Base-by-base conservation (phyloP, 2,113 vertebrate genomes). In the Rynchops niger region DNA sequence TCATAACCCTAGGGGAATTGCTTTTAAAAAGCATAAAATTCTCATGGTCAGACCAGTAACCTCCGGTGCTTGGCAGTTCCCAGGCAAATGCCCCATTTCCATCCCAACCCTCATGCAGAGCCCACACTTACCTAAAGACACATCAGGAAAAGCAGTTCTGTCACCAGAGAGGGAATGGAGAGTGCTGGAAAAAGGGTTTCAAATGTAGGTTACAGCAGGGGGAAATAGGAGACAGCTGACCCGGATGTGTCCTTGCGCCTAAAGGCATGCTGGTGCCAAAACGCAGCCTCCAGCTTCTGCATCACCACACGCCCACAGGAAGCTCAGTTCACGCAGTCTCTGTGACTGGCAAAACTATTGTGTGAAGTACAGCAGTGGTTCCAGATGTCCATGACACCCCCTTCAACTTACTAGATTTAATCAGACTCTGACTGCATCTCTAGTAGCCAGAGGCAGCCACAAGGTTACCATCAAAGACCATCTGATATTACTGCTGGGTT, bases 251-350 rank as follows among this genome's bases (percentile, higher is more conserved):
- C 17, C 32, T 45, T 50, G 30, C 23, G 83, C 34, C 22, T 65
- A 36, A 76, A 5, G 2, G 38, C 32, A 47, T 22, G 32, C n/a
- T 16, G 15, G 29, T 91, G 9, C 53, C 87, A 32, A 38, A 76
- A 15, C 3, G 10, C 5, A 3, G 15, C 50, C 32, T 74, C 55
- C 23, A 9, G 45, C 8, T 49, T 56, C 40, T 72, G 58, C n/a
- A 55, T 50, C 82, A 74, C 12, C 38, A 71, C 15, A 55, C 2
- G 6, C 5, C 3, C 4, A 52, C 0, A 0, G 0, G 5, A 91
- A 70, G 34, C 23, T 43, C 2, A 0, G 36, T 47, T 59, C 25
- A 12, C 6, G 25, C 23, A 43, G 4, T 19, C 52, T 56, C 32
- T 34, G 27, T 12, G 27, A 65, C 40, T 16, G 17, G 21, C 15